Evolutionary conservation across 1,140 invertebrate species (phyloP), one percentile per base, ranked within the genome.

Genomic region (Drosophila ironensis): DNA sequence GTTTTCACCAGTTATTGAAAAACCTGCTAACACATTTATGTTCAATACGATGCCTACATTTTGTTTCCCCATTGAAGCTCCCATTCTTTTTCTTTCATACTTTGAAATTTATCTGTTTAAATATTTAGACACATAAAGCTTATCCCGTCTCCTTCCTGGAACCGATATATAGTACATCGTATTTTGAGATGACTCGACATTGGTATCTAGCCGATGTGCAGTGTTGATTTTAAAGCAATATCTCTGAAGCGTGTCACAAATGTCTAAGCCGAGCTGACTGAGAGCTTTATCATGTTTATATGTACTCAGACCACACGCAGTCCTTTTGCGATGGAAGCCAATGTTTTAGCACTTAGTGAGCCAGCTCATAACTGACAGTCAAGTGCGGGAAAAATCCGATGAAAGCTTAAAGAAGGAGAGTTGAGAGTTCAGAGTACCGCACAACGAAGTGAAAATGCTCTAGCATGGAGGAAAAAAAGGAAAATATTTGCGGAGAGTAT

Each of bases 331-430:
- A 61, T 38, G 17, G 28, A 12, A 38, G 59, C 19, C 54, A 63
- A 60, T 60, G 40, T 60, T 46, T 63, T 60, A 63, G 59, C 54
- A 46, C 40, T 61, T 57, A 59, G 57, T 45, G 57, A 20, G 35
- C 40, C 16, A 46, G 54, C 59, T 61, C 41, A 63, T 46, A 63
- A 28, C 56, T 24, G 51, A 19, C 56, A 57, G 51, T 56, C 19
- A 35, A 33, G 37, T 37, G 54, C 41, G 14, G 30, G 17, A 35
- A 63, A 14, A 63, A 38, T 47, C 28, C 56, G 40, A 11, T 12
- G 35, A 56, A 53, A 59, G 56, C 33, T 54, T 30, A 11, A 1
- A 30, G 48, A 9, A 38, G 54, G 12, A 47, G 37, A 37, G 40
- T 17, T 28, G 24, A 22, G 47, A 38, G 54, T 37, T 38, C n/a